phyloP scores from a whole-genome alignment of 2,888 invertebrate genomes.

The Coelopa pilipes region DNA sequence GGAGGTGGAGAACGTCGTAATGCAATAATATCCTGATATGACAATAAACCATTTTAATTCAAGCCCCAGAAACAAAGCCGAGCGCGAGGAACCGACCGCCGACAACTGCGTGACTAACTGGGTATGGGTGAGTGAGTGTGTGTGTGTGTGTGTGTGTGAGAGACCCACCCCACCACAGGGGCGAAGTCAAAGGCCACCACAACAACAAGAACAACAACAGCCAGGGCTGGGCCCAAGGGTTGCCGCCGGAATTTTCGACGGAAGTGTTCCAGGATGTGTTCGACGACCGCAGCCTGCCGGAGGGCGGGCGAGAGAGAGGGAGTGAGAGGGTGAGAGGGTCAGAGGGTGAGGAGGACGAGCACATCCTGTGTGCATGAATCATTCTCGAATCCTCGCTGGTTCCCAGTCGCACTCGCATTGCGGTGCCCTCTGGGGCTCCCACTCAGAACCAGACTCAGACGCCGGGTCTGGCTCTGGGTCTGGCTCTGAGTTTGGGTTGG shows the following conservation, averaged over 20 bases:
- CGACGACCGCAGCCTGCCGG: constrained; percentile 8
- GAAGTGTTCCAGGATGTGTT: constrained; percentile 19
- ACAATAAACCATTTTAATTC: constrained; percentile 20
- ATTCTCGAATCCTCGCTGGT: constrained; percentile 20
- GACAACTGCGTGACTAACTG: too few relatives aligned
- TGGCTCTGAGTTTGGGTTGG: too few relatives aligned
- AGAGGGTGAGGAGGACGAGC: too few relatives aligned
- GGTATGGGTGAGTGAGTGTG: neutral
- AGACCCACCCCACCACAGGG: neutral
- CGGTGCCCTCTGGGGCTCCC: too few relatives aligned
- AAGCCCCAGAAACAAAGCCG: constrained; percentile 7
- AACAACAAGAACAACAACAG: neutral
- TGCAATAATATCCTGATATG: constrained; percentile 12
- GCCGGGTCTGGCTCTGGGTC: too few relatives aligned
- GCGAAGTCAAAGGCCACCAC: neutral
- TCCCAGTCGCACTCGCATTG: too few relatives aligned
- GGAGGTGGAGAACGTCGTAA: constrained; percentile 18
- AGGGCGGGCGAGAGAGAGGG: too few relatives aligned
- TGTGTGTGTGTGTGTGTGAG: neutral
- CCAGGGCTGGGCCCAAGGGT: neutral
- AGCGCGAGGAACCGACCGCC: neutral
- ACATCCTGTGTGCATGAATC: constrained; percentile 26
- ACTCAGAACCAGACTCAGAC: too few relatives aligned
- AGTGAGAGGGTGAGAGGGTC: too few relatives aligned
- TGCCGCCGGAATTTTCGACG: neutral